phyloP scores from a whole-genome alignment of 2,113 vertebrate species.

The Myrmophylax atrothorax region DNA sequence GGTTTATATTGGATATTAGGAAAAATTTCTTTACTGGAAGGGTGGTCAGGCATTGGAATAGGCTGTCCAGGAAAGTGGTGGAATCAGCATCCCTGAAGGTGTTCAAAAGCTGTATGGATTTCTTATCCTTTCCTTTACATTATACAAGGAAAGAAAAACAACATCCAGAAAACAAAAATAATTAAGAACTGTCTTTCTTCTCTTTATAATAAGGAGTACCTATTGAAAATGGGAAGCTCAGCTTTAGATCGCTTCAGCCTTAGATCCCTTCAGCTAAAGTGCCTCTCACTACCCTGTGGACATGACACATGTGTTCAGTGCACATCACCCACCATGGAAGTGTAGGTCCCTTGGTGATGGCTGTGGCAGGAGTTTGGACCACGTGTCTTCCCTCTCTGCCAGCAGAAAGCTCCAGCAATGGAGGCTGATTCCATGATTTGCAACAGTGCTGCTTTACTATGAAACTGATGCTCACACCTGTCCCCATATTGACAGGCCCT shows the following conservation, averaged over 20 bases:
- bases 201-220: background rate
- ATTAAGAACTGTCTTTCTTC: background rate
- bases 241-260: background rate
- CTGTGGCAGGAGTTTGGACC: background rate
- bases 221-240: background rate
- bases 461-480: background rate
- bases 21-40: no score
- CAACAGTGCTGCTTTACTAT: background rate
- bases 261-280: background rate
- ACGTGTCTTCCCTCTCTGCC: background rate
- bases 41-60: no score
- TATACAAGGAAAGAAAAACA: background rate
- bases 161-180: background rate
- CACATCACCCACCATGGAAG: background rate
- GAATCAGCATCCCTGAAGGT: background rate
- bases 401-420: background rate
- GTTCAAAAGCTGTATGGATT: background rate
- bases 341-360: background rate
- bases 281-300: no score
- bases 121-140: background rate
- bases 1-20: background rate
- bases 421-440: background rate
- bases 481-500: background rate
- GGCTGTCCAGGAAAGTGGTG: background rate
- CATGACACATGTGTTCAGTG: accelerated